Evolutionary conservation across 2,113 vertebrate genomes (phyloP).

Genomic region (Ginglymostoma cirratum): DNA sequence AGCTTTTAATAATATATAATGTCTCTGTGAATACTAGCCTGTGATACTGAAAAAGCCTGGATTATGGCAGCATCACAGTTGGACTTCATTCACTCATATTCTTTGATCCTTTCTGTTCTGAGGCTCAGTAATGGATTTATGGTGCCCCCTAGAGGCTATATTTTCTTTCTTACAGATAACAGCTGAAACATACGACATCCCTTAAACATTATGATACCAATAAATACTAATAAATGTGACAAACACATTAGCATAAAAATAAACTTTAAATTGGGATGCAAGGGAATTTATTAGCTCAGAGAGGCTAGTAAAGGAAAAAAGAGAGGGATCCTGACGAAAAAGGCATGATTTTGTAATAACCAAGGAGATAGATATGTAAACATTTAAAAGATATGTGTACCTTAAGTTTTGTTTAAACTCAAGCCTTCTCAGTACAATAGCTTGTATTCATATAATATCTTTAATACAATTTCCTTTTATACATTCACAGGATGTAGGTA

Average conservation of each 20-base stretch:
- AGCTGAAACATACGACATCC: not conserved
- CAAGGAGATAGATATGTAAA: not conserved
- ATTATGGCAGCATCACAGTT: conserved; percentile 47
- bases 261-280: not conserved
- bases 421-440: not conserved
- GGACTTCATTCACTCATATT: conserved; percentile 42
- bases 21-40: conserved; percentile 48
- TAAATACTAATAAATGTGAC: not conserved
- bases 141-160: not conserved
- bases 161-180: not conserved
- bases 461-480: not conserved
- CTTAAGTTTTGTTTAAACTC: not conserved
- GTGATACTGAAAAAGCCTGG: conserved; percentile 52
- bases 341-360: not conserved
- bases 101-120: not conserved
- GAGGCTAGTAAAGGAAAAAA: not conserved
- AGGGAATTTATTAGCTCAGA: not conserved
- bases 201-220: not conserved
- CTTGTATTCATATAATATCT: too few relatives aligned
- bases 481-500: too few relatives aligned
- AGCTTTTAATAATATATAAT: conserved; percentile 63
- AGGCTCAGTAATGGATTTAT: not conserved
- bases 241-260: not conserved
- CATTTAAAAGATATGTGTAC: not conserved
- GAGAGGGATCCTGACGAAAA: not conserved